Evolutionary conservation across 2,888 invertebrate genomes (phyloP).

Genomic region (Limnephilus auricula): DNA sequence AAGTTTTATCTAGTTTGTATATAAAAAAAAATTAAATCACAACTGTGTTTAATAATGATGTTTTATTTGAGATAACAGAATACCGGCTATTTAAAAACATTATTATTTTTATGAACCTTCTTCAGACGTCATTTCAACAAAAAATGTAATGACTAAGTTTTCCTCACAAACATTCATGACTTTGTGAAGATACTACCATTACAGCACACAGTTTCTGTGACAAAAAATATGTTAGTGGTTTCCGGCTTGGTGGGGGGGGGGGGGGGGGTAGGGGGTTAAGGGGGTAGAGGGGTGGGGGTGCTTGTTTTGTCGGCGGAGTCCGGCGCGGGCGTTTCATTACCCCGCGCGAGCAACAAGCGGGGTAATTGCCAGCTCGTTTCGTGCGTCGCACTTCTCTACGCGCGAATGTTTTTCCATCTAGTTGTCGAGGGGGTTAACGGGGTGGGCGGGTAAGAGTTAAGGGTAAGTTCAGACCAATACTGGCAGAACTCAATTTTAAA

Average conservation of each 20-base stretch:
- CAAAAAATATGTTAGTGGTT: conserved; percentile 15
- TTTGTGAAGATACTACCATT: conserved; percentile 3
- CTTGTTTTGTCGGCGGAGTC: conserved; percentile 21
- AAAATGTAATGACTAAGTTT: neutral
- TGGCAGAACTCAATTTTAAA: neutral
- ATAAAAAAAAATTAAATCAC: neutral
- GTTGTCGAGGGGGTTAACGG: neutral
- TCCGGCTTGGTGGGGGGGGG: neutral
- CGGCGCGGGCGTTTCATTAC: conserved; percentile 29
- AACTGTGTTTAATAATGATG: neutral
- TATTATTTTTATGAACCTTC: neutral
- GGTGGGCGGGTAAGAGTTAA: neutral
- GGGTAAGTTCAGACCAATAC: neutral
- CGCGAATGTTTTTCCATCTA: conserved; percentile 5
- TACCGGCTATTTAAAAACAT: neutral
- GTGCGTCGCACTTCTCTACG: conserved; percentile 28
- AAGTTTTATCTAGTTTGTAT: too few species aligned
- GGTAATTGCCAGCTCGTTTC: conserved; percentile 54
- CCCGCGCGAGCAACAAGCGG: conserved; percentile 61
- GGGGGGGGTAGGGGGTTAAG: too few species aligned
- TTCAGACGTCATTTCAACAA: neutral
- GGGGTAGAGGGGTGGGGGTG: too few species aligned
- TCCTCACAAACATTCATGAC: neutral
- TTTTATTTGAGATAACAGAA: neutral
- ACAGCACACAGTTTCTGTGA: neutral